Conservation (phyloP, 2,113 vertebrate species). For the Gymnobelideus leadbeateri region DNA sequence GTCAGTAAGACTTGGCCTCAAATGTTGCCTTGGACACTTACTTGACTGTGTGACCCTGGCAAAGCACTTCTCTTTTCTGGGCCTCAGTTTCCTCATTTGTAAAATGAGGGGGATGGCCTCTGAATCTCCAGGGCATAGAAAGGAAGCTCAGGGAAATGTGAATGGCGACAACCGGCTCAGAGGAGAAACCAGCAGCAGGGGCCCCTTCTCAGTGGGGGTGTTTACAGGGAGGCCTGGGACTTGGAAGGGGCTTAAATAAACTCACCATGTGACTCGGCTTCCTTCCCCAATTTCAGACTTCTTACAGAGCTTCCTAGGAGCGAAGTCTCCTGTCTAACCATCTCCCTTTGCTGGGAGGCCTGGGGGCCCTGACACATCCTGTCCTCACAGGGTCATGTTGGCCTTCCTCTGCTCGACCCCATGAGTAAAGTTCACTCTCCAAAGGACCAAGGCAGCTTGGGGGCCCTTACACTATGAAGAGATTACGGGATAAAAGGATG, state of each 20-base stretch:
- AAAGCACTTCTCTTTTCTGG: neutral
- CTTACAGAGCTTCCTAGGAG: constrained; percentile 62
- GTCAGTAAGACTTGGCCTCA: neutral
- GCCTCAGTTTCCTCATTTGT: neutral
- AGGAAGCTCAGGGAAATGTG: constrained; percentile 45
- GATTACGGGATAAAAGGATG: constrained; percentile 59
- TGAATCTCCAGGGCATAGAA: constrained; percentile 34
- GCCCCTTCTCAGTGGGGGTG: neutral
- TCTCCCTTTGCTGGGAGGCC: neutral
- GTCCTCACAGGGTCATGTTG: neutral
- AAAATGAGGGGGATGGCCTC: neutral
- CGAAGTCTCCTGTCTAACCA: neutral
- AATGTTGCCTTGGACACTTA: neutral
- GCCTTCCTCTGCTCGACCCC: neutral
- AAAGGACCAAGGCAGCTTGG: constrained; percentile 1
- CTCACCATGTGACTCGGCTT: constrained; percentile 80
- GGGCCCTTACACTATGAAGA: neutral
- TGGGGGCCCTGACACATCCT: neutral
- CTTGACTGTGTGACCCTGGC: neutral
- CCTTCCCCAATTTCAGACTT: constrained; percentile 84
- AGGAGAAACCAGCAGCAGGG: neutral
- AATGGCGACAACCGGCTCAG: constrained; percentile 34
- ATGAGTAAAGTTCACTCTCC: neutral
- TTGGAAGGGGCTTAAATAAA: constrained; percentile 83
- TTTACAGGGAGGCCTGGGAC: constrained; percentile 65